Percentiles rank a stretch among this genome's conserved stretches.
These are phyloP conservation scores for Etheostoma spectabile DNA, from an alignment of 2,113 vertebrate species.

Conservation along the genomic window DNA sequence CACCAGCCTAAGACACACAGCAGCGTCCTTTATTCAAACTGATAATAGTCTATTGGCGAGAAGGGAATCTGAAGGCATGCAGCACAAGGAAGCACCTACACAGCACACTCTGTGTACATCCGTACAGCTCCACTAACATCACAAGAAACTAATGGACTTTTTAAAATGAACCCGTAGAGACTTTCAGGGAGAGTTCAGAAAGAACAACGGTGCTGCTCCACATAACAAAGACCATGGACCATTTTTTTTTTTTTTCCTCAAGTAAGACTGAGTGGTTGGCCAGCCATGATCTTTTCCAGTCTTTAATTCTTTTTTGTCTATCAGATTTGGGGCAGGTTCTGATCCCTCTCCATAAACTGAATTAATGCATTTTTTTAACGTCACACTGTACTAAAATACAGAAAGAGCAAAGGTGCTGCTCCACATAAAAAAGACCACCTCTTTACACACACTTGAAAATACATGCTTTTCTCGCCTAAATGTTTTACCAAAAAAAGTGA, in stretches of 20 bases:
- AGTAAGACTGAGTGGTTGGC: no score
- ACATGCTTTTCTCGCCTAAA: no score
- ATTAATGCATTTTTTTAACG: slow-evolving; percentile 1
- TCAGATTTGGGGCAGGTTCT: not conserved
- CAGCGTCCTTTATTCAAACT: slow-evolving; percentile 16
- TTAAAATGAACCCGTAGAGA: not conserved
- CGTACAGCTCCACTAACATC: not conserved
- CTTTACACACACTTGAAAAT: no score
- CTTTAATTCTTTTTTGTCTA: not conserved
- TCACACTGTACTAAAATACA: not conserved
- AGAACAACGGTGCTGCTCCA: not conserved
- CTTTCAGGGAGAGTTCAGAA: not conserved
- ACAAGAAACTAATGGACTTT: not conserved
- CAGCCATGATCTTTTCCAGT: no score
- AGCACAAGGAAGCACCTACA: not conserved
- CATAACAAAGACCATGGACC: no score
- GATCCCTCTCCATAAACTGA: slow-evolving; percentile 11
- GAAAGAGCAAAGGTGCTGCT: no score
- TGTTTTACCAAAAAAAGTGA: no score
- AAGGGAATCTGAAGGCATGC: slow-evolving; percentile 9
- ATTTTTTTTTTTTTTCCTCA: no score
- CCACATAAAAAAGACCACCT: no score
- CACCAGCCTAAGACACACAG: slow-evolving; percentile 6
- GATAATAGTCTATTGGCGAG: slow-evolving; percentile 19
- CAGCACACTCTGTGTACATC: not conserved